Conservation (phyloP, 2,113 vertebrate genomes). For the Pelvicachromis taeniatus region DNA sequence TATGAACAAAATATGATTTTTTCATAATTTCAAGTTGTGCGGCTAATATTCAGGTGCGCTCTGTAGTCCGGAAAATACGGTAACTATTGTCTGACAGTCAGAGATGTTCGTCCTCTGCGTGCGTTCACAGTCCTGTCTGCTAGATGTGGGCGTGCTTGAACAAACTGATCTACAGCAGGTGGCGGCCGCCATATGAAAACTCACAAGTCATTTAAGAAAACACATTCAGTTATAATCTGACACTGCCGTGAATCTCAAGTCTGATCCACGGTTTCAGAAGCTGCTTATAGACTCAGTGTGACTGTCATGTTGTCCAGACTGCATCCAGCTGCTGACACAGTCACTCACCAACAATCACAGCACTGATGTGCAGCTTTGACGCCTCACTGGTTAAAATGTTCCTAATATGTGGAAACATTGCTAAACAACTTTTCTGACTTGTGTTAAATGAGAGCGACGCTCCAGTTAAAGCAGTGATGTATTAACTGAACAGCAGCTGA, state of each 20-base stretch:
- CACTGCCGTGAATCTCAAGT: background rate
- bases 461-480: background rate
- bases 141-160: background rate
- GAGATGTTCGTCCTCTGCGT: background rate
- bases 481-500: background rate
- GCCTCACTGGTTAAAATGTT: background rate
- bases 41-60: too few relatives aligned
- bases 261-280: too few relatives aligned
- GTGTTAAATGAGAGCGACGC: background rate
- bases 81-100: background rate
- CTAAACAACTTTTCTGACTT: background rate
- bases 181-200: background rate
- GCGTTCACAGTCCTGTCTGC: background rate
- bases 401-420: accelerated
- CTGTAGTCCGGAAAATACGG: too few relatives aligned
- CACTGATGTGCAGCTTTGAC: accelerated
- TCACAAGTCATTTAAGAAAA: too few relatives aligned
- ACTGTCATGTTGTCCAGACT: background rate
- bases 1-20: too few relatives aligned
- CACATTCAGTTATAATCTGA: accelerated
- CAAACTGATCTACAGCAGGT: background rate
- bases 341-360: background rate
- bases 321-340: background rate
- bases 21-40: too few relatives aligned
- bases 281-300: background rate